Evolutionary conservation across 2,797 vertebrate genomes (phyloP), one percentile per base, ranked within the genome.

Genomic region (Sebastolobus altivelis): DNA sequence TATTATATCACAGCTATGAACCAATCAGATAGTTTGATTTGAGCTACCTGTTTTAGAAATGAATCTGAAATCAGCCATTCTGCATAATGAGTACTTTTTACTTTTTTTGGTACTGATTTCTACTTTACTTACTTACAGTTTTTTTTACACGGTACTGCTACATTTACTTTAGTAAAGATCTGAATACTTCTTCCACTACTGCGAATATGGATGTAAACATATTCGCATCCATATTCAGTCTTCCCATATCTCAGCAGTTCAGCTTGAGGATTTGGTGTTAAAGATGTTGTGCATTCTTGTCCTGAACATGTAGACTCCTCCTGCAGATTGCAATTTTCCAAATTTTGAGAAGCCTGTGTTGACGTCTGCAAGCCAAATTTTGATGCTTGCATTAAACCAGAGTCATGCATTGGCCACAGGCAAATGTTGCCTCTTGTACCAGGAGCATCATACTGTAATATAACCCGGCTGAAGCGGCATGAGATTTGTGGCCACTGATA

Each of bases 401-500:
- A 3, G 37, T 40, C 62, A 33, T 14, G 12, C 25, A 12, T 1
- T 0, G 4, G 2, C 35, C n/a, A 33, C 18, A 54, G 10, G 8
- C 1, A 29, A 56, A 38, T 11, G 20, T 35, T 46, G 5, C 35
- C 20, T 25, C 4, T 61, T 61, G 20, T 65, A 68, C n/a, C 12
- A 8, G 65, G 11, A 63, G 8, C 33, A 31, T 73, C 67, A 18
- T 5, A 0, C 18, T 43, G 37, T 59, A 33, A 33, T n/a, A n/a
- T 25, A 69, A 83, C 52, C 33, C 5, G 16, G n/a, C 58, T 31
- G 56, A 10, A 37, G 61, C 59, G n/a, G 65, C 20, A 16, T 56
- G 66, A 56, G 58, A 60, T 80, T 20, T 62, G n/a, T 72, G 27
- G 29, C 5, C 12, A 20, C 11, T 71, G 56, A 67, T 16, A 31